These are phyloP conservation scores for Hylomyscus alleni DNA, from an alignment of 2,797 vertebrate species.

Conservation along the genomic window DNA sequence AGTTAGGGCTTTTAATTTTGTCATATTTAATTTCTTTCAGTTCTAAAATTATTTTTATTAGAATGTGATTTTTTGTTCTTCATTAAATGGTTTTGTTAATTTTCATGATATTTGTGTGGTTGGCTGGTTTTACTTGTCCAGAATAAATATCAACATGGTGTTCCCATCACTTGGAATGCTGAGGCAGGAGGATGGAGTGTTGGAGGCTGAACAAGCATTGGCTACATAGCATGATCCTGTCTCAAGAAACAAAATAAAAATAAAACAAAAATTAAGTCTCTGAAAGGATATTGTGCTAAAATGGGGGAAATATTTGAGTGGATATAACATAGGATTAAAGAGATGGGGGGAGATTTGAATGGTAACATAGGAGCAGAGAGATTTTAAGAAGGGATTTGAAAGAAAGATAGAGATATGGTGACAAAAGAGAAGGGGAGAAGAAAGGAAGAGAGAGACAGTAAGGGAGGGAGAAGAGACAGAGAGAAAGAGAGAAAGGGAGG, in stretches of 20 bases:
- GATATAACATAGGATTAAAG: conserved; percentile 1
- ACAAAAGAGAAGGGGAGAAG: neutral
- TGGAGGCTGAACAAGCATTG: neutral
- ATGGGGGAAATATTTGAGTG: conserved; percentile 26
- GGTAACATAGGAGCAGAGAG: neutral
- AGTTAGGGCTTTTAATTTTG: conserved; percentile 49
- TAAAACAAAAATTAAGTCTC: neutral
- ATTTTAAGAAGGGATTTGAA: neutral
- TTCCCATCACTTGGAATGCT: neutral
- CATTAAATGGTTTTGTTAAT: conserved; percentile 2
- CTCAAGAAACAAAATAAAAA: neutral
- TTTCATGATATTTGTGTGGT: conserved; percentile 33
- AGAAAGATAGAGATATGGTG: conserved; percentile 34
- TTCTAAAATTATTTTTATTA: conserved; percentile 34
- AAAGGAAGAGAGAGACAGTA: too few species aligned
- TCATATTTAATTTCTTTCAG: conserved; percentile 32
- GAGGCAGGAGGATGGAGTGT: neutral
- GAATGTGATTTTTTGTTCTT: conserved; percentile 40
- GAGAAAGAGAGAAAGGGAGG: neutral
- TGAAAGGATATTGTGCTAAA: conserved; percentile 8
- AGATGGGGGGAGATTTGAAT: conserved; percentile 3
- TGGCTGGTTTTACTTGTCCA: conserved; percentile 18
- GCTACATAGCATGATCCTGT: neutral
- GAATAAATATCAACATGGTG: conserved; percentile 14
- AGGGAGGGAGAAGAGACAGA: neutral